Percentiles rank a stretch among this genome's conserved stretches.
These are phyloP conservation scores for Echinarachnius parma DNA, from an alignment of 53 echinoderm and acorn worm species.

Conservation along the genomic window DNA sequence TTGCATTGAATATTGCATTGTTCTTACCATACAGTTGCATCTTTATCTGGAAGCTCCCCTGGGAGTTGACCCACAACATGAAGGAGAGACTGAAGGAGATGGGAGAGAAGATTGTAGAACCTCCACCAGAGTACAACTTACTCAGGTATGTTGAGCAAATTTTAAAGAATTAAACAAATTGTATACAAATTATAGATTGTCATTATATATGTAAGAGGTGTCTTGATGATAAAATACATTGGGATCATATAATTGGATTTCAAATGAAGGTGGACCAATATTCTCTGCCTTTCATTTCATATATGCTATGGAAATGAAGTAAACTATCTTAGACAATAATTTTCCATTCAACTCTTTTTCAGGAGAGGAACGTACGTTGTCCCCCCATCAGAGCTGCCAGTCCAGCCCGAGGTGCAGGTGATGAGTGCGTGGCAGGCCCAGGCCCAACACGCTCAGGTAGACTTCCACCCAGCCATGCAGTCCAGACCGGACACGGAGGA, in stretches of 20 bases:
- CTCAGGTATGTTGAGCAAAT: conserved; percentile 45
- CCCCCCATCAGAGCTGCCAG: conserved; percentile 49
- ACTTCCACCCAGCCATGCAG: conserved; percentile 43
- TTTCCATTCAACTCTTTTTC: not conserved
- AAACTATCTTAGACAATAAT: no score
- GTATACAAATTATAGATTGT: no score
- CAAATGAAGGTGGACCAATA: no score
- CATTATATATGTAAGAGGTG: no score
- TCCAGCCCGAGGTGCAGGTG: not conserved
- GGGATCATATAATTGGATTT: no score
- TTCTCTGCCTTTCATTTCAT: no score
- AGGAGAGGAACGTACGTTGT: conserved; percentile 86
- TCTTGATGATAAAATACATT: no score
- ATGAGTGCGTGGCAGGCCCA: conserved; percentile 34
- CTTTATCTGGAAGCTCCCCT: conserved; percentile 88
- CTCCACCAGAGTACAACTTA: conserved; percentile 46
- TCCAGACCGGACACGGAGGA: conserved; percentile 39
- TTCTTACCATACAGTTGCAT: conserved; percentile 62
- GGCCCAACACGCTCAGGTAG: not conserved
- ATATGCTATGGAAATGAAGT: no score
- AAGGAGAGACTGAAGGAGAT: conserved; percentile 83
- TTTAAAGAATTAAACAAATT: not conserved
- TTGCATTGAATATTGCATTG: no score
- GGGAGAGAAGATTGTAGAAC: conserved; percentile 46
- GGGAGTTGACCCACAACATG: conserved; percentile 89